Conservation (phyloP, 2,888 invertebrate genomes). For the Zhuqinia jingwanae region DNA sequence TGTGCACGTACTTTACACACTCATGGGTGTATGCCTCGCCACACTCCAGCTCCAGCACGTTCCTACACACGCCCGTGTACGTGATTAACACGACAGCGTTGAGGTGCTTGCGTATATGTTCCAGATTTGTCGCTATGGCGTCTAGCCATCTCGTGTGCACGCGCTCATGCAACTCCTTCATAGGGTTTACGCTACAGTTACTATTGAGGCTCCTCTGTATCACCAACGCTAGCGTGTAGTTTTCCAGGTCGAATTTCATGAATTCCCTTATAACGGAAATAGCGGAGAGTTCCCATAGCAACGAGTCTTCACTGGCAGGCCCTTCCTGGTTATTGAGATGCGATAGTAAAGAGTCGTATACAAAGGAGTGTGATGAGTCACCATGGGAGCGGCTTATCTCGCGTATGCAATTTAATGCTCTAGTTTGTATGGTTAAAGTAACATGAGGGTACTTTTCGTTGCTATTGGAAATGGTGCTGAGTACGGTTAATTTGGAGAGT, state of each 20-base stretch:
- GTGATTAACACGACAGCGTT: conserved; percentile 56
- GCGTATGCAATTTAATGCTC: background rate
- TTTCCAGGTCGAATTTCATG: conserved; percentile 21
- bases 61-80: conserved; percentile 53
- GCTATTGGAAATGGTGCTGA: conserved; percentile 13
- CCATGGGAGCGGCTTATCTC: background rate
- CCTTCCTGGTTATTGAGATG: background rate
- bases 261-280: conserved; percentile 28
- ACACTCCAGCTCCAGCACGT: background rate
- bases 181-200: background rate
- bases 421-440: conserved; percentile 24
- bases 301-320: background rate
- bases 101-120: background rate
- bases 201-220: background rate
- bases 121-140: conserved; percentile 7
- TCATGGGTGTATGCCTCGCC: conserved; percentile 25
- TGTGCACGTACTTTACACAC: conserved; percentile 30
- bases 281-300: conserved; percentile 42
- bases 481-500: conserved; percentile 24
- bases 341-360: conserved; percentile 11
- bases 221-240: conserved; percentile 33
- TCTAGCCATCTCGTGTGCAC: conserved; percentile 8
- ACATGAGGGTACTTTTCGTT: background rate
- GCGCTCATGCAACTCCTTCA: background rate
- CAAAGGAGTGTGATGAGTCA: conserved; percentile 21